These are phyloP conservation scores for Myotis myotis DNA, from an alignment of 2,797 vertebrate genomes.

Conservation along the genomic window DNA sequence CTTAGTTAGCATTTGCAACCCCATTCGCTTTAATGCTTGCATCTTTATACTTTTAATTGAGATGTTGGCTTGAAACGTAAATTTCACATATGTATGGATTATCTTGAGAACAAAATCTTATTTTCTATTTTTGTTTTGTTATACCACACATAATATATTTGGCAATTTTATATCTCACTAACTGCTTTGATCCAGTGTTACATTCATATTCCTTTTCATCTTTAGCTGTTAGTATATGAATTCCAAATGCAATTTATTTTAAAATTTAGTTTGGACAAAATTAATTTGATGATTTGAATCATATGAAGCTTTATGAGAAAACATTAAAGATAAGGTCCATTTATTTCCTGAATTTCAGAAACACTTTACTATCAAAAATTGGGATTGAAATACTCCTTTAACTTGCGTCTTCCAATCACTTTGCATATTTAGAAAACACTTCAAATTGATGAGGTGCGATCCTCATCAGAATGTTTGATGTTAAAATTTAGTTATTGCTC, in stretches of 20 bases:
- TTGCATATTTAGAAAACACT: slow-evolving; percentile 64
- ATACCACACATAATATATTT: background rate
- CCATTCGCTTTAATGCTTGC: background rate
- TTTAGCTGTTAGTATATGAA: slow-evolving; percentile 55
- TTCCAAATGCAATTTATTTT: slow-evolving; percentile 67
- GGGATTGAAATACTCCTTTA: slow-evolving; percentile 27
- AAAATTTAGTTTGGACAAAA: slow-evolving; percentile 54
- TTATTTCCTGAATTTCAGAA: slow-evolving; percentile 50
- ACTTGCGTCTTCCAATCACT: slow-evolving; percentile 27
- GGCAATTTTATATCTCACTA: slow-evolving; percentile 20
- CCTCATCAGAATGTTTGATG: slow-evolving; percentile 54
- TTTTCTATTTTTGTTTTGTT: slow-evolving; percentile 55
- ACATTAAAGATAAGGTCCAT: slow-evolving; percentile 1
- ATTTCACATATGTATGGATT: background rate
- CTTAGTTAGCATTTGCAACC: background rate
- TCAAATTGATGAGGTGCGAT: slow-evolving; percentile 65
- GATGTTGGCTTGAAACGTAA: background rate
- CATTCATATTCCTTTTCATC: slow-evolving; percentile 37
- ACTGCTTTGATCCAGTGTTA: slow-evolving; percentile 49
- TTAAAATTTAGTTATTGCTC: slow-evolving; percentile 49
- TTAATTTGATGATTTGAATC: slow-evolving; percentile 48
- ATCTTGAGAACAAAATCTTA: background rate
- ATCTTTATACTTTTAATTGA: background rate
- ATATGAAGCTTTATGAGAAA: slow-evolving; percentile 49
- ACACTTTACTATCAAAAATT: slow-evolving; percentile 49